These are phyloP conservation scores for Herpetotheres cachinnans DNA, from an alignment of 2,113 vertebrate genomes.

Conservation along the genomic window DNA sequence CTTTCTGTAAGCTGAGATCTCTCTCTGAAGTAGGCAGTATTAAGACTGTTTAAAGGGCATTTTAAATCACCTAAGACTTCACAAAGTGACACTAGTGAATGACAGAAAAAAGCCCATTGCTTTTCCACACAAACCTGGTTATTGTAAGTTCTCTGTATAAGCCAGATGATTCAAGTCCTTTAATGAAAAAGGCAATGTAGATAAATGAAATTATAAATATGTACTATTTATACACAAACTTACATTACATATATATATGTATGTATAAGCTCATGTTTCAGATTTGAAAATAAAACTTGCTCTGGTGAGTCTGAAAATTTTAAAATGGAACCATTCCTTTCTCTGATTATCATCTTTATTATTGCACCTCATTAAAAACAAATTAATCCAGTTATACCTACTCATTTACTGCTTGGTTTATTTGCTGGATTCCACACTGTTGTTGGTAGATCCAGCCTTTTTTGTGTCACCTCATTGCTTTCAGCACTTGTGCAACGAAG, in stretches of 20 bases:
- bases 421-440: not conserved
- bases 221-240: not conserved
- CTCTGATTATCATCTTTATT: not conserved
- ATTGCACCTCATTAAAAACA: not conserved
- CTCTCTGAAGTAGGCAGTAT: not conserved
- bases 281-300: not conserved
- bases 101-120: not conserved
- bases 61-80: not conserved
- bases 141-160: not conserved
- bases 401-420: not conserved
- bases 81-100: not conserved
- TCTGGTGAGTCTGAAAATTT: not conserved
- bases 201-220: not conserved
- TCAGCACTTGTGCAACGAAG: not conserved
- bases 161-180: not conserved
- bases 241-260: not conserved
- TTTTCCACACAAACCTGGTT: not conserved
- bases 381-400: not conserved
- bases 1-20: not conserved
- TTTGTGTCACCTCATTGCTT: not conserved
- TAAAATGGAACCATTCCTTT: not conserved
- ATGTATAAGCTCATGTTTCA: not conserved
- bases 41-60: not conserved
- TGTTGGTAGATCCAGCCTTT: not conserved
- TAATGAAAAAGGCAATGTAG: not conserved